Evolutionary conservation across 2,113 vertebrate species (phyloP).

Genomic region (Ctenodactylus gundi): DNA sequence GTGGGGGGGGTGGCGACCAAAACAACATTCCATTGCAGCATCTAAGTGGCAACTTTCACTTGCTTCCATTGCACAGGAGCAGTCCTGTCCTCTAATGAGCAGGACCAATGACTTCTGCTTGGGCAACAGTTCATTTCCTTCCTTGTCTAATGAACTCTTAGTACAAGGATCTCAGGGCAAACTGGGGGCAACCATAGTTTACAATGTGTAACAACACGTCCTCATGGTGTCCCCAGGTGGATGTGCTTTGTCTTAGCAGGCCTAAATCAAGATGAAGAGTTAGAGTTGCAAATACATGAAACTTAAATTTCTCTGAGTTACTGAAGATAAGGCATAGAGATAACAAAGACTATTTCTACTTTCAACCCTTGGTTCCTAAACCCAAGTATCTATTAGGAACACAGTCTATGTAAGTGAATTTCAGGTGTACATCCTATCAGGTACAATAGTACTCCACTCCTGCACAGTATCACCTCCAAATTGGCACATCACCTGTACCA

Average conservation of each 20-base stretch:
- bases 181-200: not conserved
- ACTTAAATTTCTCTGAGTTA: not conserved
- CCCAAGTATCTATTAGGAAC: not conserved
- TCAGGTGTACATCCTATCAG: not conserved
- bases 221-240: not conserved
- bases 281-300: not conserved
- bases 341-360: not conserved
- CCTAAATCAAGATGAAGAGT: slow-evolving; percentile 16
- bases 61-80: not conserved
- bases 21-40: not conserved
- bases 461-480: not conserved
- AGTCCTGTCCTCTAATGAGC: not conserved
- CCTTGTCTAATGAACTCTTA: not conserved
- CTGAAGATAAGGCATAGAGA: not conserved
- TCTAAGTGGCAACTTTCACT: not conserved
- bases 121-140: not conserved
- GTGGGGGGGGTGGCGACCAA: too few relatives aligned
- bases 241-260: not conserved
- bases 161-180: not conserved
- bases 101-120: not conserved
- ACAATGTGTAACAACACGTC: not conserved
- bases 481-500: not conserved
- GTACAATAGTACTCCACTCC: not conserved
- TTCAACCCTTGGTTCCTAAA: not conserved
- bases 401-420: not conserved